Evolutionary conservation across 2,797 vertebrate species (phyloP), one percentile per base, ranked within the genome.

Genomic region (Sebastolobus altivelis): DNA sequence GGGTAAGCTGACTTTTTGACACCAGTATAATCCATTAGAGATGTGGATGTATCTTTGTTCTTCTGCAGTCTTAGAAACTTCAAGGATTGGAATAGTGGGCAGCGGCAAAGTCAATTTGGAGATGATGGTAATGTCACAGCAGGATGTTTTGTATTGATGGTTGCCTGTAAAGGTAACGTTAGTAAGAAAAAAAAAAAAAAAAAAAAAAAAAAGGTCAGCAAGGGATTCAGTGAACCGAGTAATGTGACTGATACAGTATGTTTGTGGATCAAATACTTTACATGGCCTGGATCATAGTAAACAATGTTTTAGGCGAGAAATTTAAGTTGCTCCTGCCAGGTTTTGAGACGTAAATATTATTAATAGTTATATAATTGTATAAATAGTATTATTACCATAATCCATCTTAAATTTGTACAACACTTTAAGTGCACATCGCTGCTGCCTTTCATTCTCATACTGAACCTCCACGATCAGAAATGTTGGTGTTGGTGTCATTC

Each of bases 1-100:
- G 97, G 95, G 98, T 99, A 93, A 81, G 93, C 6, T 38, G 31
- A 81, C 38, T 40, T 37, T n/a, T 13, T 65, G 10, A 79, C 67
- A 75, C n/a, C 31, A 33, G 14, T 38, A 13, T 33, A 35, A 38
- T 72, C 4, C 2, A 33, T 11, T 10, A 80, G 59, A 22, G 29
- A 56, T 61, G 5, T 18, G 1, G 37, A 9, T 54, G 20, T 13
- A 60, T 65, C 63, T 63, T 54, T 59, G 22, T 54, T 61, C 31
- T 58, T 72, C 58, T 70, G 22, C 33, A 63, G 31, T 52, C 11
- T 68, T 18, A 54, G 33, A 59, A 20, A 74, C 29, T 65, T 33
- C 13, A 58, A 38, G 55, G 8, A 72, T 18, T 55, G 6, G 77
- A 75, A 43, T 33, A 65, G 33, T 37, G 1, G 12, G 12, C 20